Conservation (phyloP, 2,888 invertebrate genomes). For the Dastarcus helophoroides region DNA sequence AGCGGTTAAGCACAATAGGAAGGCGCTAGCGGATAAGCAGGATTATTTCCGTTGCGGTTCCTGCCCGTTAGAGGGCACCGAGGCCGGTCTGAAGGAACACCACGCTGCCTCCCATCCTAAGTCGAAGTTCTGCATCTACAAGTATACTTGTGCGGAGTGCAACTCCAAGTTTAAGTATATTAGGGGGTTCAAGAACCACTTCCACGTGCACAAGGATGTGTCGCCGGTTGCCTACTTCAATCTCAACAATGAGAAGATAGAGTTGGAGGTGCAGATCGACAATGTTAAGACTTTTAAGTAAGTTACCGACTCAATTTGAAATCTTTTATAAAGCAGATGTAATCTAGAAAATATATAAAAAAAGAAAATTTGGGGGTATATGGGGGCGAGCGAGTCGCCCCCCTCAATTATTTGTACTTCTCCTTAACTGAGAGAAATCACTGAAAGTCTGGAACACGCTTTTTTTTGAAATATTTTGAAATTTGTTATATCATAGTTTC, state of each 20-base stretch:
- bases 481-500: too few species aligned
- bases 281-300: too few species aligned
- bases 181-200: constrained; percentile 22
- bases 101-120: constrained; percentile 28
- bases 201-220: constrained; percentile 22
- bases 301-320: too few species aligned
- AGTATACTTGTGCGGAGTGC: constrained; percentile 27
- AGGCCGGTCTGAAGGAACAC: constrained; percentile 30
- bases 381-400: too few species aligned
- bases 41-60: constrained; percentile 20
- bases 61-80: constrained; percentile 27
- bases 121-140: constrained; percentile 17
- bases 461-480: too few species aligned
- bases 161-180: constrained; percentile 18
- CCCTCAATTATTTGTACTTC: too few species aligned
- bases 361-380: too few species aligned
- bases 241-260: constrained; percentile 18
- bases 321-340: too few species aligned
- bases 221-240: constrained; percentile 24
- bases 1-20: neutral
- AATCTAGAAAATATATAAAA: too few species aligned
- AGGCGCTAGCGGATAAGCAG: constrained; percentile 13
- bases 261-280: constrained; percentile 18
- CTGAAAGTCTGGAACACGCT: too few species aligned
- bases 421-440: too few species aligned